These are phyloP conservation scores for Ceyx margarethae DNA, from an alignment of 2,113 vertebrate species.

Conservation along the genomic window DNA sequence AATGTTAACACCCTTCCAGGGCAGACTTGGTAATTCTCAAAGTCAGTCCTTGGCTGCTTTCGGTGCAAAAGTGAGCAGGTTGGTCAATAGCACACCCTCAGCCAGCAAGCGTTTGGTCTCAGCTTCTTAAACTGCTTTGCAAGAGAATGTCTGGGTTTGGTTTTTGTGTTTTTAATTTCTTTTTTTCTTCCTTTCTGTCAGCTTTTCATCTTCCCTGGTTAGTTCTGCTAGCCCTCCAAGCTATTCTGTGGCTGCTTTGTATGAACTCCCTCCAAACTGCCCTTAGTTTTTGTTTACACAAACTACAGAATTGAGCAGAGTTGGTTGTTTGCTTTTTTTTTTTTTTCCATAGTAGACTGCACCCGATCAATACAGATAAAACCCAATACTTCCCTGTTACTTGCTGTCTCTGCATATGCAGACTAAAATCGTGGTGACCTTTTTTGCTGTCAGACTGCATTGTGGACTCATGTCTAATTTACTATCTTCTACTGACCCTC, in stretches of 20 bases:
- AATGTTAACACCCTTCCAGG: neutral
- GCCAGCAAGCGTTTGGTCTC: neutral
- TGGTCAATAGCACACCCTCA: neutral
- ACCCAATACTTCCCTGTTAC: constrained; percentile 25
- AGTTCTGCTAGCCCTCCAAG: constrained; percentile 37
- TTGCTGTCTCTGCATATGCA: constrained; percentile 49
- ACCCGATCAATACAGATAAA: constrained; percentile 45
- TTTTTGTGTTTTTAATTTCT: too few species aligned
- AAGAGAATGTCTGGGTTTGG: neutral
- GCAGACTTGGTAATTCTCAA: neutral
- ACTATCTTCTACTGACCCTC: constrained; percentile 42
- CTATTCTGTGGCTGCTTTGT: constrained; percentile 30
- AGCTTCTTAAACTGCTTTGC: neutral
- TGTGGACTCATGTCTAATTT: constrained; percentile 51
- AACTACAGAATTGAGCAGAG: neutral
- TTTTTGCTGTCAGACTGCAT: constrained; percentile 66
- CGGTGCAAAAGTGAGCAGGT: neutral
- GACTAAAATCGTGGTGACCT: constrained; percentile 59
- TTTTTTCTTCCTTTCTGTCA: neutral
- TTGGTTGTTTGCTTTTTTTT: neutral
- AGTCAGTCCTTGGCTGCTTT: neutral
- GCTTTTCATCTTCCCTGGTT: constrained; percentile 41
- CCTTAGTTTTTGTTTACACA: constrained; percentile 48
- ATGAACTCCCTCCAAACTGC: constrained; percentile 22
- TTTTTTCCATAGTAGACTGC: neutral